Base-by-base conservation (phyloP, 2,888 invertebrate genomes). In the Lamellibrachia columna region DNA sequence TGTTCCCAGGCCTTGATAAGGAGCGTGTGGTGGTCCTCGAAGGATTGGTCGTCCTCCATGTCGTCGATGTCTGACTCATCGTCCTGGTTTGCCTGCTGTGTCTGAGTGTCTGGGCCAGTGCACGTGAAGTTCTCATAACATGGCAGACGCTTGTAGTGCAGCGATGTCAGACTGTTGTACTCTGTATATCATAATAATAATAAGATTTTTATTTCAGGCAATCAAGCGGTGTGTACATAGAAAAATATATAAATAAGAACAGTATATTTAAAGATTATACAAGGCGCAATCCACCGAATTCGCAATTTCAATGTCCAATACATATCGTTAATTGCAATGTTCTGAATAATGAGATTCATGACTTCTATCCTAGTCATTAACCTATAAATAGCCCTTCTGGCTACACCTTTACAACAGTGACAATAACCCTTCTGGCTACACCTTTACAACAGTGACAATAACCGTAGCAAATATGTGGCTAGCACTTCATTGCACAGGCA, bases 1-100 rank as follows among this genome's bases (percentile, higher is more conserved):
- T 96, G 96, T 94, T 96, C 96, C 96, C 96, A 96, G 3, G 96
- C 96, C 93, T 96, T 96, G 60, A 96, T 96, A 1, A 96, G 95
- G 90, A 96, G 94, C 0, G 96, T 95, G 93, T 96, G 96, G 94
- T 96, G 95, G 93, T 96, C 96, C 93, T 96, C 96, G 15, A 94
- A 94, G 2, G 94, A 94, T 28, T 95, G 94, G 53, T 96, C 96
- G n/a, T 96, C 96, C 60, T 95, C 96, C 60, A 94, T 94, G 91
- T 96, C 96, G 90, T 96, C 95, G 22, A 94, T 91, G 90, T 95
- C 95, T 4, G 96, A 96, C 55, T 96, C 95, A 58, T 95, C 95
- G 52, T 96, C 96, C 92, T 95, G 95, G 92, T 95, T 94, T 11
- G 94, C 94, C 52, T 94, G 94, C 22, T 94, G 93, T 15, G 95